Conservation (phyloP, 2,888 invertebrate genomes). For the Aromia moschata region DNA sequence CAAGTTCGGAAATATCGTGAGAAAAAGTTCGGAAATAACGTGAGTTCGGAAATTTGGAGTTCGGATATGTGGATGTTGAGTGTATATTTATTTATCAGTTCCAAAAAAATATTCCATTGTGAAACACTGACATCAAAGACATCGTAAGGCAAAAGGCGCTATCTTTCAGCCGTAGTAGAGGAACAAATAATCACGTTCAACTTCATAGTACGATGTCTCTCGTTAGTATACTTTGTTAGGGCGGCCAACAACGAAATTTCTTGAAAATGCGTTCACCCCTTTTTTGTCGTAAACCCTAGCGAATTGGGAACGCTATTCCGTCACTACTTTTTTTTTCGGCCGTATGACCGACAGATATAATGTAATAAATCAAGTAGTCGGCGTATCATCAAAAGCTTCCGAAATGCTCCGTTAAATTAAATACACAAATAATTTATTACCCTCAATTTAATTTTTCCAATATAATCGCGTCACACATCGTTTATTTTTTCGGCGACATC, state of each 20-base stretch:
- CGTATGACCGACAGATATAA: slow-evolving; percentile 19
- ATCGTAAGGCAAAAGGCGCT: too few species aligned
- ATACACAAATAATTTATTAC: slow-evolving; percentile 28
- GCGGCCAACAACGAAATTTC: background rate
- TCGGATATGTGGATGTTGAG: too few species aligned
- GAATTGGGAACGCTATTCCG: background rate
- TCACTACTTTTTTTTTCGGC: slow-evolving; percentile 2
- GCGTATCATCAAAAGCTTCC: slow-evolving; percentile 19
- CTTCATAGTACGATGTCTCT: too few species aligned
- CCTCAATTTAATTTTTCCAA: slow-evolving; percentile 25
- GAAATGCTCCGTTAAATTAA: slow-evolving; percentile 26
- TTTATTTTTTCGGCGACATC: slow-evolving; percentile 22
- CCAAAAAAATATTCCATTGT: too few species aligned
- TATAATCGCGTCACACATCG: slow-evolving; percentile 22
- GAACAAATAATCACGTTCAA: too few species aligned
- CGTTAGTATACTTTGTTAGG: background rate
- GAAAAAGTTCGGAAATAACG: too few species aligned
- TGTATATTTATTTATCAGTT: too few species aligned
- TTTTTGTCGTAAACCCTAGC: background rate
- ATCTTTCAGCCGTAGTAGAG: too few species aligned
- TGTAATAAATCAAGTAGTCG: slow-evolving; percentile 28
- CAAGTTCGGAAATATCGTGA: too few species aligned
- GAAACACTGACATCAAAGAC: too few species aligned
- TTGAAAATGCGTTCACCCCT: background rate
- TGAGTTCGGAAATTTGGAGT: too few species aligned